These are phyloP conservation scores for Hippocampus zosterae DNA, from an alignment of 2,113 vertebrate genomes.

Conservation along the genomic window DNA sequence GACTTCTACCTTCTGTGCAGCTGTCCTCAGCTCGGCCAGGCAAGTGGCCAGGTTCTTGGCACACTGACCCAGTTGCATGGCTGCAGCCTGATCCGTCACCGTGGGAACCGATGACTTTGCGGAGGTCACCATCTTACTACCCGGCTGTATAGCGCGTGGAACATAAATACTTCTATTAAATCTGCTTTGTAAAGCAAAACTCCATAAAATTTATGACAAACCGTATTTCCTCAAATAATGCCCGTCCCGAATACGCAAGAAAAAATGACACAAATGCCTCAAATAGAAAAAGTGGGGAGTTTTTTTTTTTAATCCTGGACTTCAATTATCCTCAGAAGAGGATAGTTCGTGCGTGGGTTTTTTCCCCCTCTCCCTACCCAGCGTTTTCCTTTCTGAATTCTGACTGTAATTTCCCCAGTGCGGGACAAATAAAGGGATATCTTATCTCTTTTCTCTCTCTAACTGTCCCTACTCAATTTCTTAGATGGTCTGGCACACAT, in stretches of 20 bases:
- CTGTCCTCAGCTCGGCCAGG: slow-evolving; percentile 88
- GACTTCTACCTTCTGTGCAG: slow-evolving; percentile 85
- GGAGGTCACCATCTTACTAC: slow-evolving; percentile 96
- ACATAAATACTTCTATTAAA: background rate
- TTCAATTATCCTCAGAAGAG: too few species aligned
- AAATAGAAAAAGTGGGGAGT: too few species aligned
- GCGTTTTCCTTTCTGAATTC: too few species aligned
- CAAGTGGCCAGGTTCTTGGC: slow-evolving; percentile 97
- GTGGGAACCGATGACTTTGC: slow-evolving; percentile 94
- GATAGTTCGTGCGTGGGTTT: too few species aligned
- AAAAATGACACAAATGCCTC: background rate
- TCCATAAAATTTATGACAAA: background rate
- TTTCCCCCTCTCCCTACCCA: too few species aligned
- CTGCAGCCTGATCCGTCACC: slow-evolving; percentile 92
- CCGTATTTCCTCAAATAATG: background rate
- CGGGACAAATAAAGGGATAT: too few species aligned
- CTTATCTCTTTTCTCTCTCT: too few species aligned
- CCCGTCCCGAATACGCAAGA: too few species aligned
- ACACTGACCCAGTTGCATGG: slow-evolving; percentile 97
- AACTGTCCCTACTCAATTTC: too few species aligned
- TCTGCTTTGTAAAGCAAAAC: background rate
- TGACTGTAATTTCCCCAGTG: too few species aligned
- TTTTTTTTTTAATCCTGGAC: too few species aligned
- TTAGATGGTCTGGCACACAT: background rate
- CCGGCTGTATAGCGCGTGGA: slow-evolving; percentile 73